Conservation (phyloP, 2,113 vertebrate species). For the Merops nubicus region DNA sequence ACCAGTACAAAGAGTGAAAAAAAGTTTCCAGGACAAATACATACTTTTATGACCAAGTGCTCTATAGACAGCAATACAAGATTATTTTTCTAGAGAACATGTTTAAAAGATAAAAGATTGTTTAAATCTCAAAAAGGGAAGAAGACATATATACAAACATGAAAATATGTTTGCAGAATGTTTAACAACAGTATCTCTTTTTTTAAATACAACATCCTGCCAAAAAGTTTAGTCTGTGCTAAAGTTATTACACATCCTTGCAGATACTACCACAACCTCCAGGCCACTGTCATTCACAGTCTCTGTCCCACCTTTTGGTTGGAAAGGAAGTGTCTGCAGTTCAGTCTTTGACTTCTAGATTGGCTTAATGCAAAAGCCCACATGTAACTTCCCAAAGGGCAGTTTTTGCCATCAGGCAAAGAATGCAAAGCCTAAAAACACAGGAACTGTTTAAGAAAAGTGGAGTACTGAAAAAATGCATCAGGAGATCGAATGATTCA, state of each 20-base stretch:
- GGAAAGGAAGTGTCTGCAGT: neutral
- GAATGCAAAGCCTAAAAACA: neutral
- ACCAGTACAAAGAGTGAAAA: neutral
- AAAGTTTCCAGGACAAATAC: conserved; percentile 7
- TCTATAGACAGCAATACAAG: neutral
- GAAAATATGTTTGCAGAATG: neutral
- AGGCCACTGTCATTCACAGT: neutral
- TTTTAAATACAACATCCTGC: neutral
- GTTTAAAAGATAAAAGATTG: neutral
- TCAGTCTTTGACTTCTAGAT: neutral
- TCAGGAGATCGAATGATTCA: neutral
- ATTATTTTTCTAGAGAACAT: neutral
- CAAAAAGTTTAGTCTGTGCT: neutral
- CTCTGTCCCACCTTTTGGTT: neutral
- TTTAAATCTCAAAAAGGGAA: neutral
- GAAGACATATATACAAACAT: neutral
- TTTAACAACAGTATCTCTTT: neutral
- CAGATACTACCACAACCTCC: neutral
- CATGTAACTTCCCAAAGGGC: neutral
- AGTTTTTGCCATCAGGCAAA: neutral
- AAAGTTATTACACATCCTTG: neutral
- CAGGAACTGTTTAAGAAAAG: neutral
- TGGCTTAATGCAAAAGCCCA: neutral
- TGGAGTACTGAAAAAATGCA: neutral
- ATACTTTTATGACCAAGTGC: neutral